Conservation (phyloP, 2,113 vertebrate species). For the Microtus ochrogaster region DNA sequence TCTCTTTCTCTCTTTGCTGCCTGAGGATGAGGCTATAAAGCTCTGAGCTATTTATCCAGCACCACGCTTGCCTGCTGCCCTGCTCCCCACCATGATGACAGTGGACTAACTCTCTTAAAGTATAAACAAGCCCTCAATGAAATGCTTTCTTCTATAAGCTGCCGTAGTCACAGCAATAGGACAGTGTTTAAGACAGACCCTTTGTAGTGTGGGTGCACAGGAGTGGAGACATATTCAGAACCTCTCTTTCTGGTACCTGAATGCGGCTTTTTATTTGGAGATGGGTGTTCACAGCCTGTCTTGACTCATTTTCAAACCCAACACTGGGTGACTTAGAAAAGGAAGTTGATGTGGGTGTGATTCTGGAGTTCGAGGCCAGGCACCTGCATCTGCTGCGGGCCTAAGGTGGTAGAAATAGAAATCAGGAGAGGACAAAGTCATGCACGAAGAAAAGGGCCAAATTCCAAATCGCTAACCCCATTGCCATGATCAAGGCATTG, state of each 20-base stretch:
- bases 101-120: not conserved
- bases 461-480: too few relatives aligned
- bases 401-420: not conserved
- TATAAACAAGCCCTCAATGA: not conserved
- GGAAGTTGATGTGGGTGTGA: not conserved
- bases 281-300: not conserved
- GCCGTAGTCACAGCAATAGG: not conserved
- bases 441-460: not conserved
- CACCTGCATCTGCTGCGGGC: not conserved
- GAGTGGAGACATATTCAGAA: not conserved
- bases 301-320: not conserved
- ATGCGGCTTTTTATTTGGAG: not conserved
- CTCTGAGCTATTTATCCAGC: not conserved
- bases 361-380: not conserved
- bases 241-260: not conserved
- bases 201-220: not conserved
- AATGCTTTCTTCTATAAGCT: not conserved
- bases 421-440: too few relatives aligned
- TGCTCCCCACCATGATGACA: not conserved
- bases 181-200: not conserved
- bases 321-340: not conserved
- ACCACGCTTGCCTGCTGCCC: not conserved
- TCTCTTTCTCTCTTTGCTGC: not conserved
- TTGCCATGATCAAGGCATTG: not conserved
- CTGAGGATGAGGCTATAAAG: not conserved